These are phyloP conservation scores for Sebastes nivosus DNA, from an alignment of 2,797 vertebrate species.

Conservation along the genomic window DNA sequence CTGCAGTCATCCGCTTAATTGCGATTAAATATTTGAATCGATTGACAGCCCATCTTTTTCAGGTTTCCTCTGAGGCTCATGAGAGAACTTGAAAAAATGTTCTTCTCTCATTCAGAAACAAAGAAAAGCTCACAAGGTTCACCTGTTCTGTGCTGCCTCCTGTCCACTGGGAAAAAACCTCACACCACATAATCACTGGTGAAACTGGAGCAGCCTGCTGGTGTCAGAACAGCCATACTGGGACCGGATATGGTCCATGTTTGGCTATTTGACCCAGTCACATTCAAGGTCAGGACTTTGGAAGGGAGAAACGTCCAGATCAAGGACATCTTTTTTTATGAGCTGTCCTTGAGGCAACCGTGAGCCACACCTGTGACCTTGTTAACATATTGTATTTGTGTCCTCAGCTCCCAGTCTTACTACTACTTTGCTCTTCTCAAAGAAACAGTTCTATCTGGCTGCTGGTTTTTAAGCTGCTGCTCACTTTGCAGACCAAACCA, in stretches of 20 bases:
- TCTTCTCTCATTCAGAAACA: not conserved
- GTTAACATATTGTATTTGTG: not conserved
- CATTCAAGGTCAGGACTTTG: not conserved
- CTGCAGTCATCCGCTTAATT: too few species aligned
- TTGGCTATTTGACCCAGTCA: slow-evolving; percentile 12
- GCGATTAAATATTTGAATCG: too few species aligned
- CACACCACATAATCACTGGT: slow-evolving; percentile 25
- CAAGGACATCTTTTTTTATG: not conserved
- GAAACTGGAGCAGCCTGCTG: slow-evolving; percentile 45
- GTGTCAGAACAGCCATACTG: not conserved
- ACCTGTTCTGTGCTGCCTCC: slow-evolving; percentile 34
- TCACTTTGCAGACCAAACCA: not conserved
- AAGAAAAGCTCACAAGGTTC: not conserved
- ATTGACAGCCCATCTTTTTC: not conserved
- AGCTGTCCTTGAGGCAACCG: not conserved
- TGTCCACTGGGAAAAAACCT: slow-evolving; percentile 25
- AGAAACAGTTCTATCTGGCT: not conserved
- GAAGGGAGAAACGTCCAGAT: not conserved
- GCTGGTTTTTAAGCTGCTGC: not conserved
- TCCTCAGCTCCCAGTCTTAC: not conserved
- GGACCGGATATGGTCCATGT: slow-evolving; percentile 17
- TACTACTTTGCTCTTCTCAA: not conserved
- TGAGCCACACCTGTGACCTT: not conserved
- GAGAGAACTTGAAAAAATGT: not conserved
- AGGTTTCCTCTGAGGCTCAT: not conserved